A percentile compares a stretch with the other conserved stretches of the same genome.
These are phyloP conservation scores for Xenops minutus DNA, from an alignment of 2,797 vertebrate species.

Conservation along the genomic window DNA sequence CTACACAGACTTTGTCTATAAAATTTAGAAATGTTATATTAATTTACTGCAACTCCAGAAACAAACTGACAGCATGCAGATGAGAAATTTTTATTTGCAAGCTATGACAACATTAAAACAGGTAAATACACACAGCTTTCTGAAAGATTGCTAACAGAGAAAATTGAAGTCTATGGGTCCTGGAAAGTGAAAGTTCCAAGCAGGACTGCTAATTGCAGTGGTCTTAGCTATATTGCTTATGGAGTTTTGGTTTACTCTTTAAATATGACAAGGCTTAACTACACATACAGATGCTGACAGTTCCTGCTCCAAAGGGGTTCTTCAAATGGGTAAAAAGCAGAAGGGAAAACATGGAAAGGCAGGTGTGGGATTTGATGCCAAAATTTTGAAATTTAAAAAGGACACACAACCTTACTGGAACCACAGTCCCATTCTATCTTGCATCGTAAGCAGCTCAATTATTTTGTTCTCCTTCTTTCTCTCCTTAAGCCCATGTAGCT, in stretches of 20 bases:
- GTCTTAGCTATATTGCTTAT: neutral
- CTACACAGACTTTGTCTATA: neutral
- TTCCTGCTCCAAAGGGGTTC: neutral
- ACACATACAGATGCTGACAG: neutral
- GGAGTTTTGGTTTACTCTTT: neutral
- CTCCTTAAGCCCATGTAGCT: neutral
- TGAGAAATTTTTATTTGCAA: neutral
- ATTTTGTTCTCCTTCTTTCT: neutral
- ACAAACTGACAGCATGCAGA: neutral
- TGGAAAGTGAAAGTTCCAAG: neutral
- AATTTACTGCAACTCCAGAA: neutral
- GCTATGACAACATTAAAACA: neutral
- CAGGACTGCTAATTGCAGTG: neutral
- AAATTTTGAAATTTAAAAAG: neutral
- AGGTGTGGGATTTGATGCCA: neutral
- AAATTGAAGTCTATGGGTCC: neutral
- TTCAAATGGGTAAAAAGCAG: neutral
- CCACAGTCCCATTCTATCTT: neutral
- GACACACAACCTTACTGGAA: neutral
- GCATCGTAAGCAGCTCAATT: neutral
- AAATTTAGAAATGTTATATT: neutral
- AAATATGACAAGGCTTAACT: neutral
- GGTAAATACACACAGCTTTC: neutral
- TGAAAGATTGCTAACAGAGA: neutral
- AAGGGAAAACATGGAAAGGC: neutral